Base-by-base conservation (phyloP, 35 echinoderm and acorn worm species). In the Strongylocentrotus purpuratus region DNA sequence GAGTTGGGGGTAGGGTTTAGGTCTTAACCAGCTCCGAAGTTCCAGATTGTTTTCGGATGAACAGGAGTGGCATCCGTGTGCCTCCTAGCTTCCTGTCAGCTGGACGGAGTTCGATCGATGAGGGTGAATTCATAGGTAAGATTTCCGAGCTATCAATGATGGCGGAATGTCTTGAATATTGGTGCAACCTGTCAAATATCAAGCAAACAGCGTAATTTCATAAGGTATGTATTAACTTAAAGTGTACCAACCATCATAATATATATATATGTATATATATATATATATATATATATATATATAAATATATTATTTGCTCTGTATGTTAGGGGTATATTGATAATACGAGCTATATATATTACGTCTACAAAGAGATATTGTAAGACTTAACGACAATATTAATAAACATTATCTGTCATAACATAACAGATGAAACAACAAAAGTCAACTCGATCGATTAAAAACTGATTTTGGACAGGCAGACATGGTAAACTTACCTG, bases 91-190 rank as follows among this genome's bases (percentile, higher is more conserved):
- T 55, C 14, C 50, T 11, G 8, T 59, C 11, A 59, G 52, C 52
- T 59, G 52, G 28, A n/a, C 28, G 65, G 65, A 7, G 65, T 78
- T 78, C 28, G 65, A 28, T 78, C 28, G 22, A 78, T 78, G 65
- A 3, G 18, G 65, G 7, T 78, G 65, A 78, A 78, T 28, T 78
- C 65, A 78, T 15, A 78, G 65, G 65, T 78, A 78, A 28, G 65
- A 78, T 78, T 78, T 78, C 65, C 65, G 65, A 78, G 65, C 65
- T 78, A 78, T 78, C 65, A 78, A 78, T 28, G 65, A n/a, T 28
- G 65, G 6, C 7, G 65, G 65, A 78, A 78, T 78, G 65, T 78
- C 65, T 18, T 78, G 65, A n/a, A 78, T 18, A 78, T 78, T 78
- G 65, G 65, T 78, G 65, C 25, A 78, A n/a, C 65, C 65, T 78